phyloP scores from a whole-genome alignment of 2,113 vertebrate genomes.

The Trichechus manatus region DNA sequence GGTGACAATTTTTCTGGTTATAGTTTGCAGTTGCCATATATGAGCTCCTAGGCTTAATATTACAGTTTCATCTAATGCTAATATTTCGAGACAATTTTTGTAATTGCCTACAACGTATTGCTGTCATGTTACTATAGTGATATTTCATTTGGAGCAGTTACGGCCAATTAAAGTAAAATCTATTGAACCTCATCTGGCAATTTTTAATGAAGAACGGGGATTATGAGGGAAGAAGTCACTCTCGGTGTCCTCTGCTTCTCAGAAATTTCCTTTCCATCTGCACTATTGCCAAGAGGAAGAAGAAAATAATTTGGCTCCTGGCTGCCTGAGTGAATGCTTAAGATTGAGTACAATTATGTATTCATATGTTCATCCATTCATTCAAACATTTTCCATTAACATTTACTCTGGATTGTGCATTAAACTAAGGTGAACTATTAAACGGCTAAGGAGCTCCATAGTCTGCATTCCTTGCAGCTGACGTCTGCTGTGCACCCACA shows the following conservation, averaged over 20 bases:
- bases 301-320: not conserved
- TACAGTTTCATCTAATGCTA: not conserved
- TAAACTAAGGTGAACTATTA: not conserved
- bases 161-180: not conserved
- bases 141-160: not conserved
- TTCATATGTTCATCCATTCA: not conserved
- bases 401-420: not conserved
- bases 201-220: not conserved
- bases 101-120: not conserved
- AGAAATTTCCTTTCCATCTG: not conserved
- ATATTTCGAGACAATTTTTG: not conserved
- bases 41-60: not conserved
- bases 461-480: not conserved
- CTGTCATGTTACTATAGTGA: not conserved
- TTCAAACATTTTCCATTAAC: conserved; percentile 6
- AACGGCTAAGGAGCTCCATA: not conserved
- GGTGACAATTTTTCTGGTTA: not conserved
- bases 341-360: conserved; percentile 15
- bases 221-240: not conserved
- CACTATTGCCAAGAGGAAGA: not conserved
- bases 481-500: not conserved
- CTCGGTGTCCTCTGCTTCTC: not conserved
- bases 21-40: not conserved
- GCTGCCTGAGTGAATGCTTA: not conserved
- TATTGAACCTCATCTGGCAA: not conserved